Percentiles rank a stretch among this genome's conserved stretches.
Conservation (phyloP, 1,140 invertebrate genomes). For the Macrostomum lignano region DNA sequence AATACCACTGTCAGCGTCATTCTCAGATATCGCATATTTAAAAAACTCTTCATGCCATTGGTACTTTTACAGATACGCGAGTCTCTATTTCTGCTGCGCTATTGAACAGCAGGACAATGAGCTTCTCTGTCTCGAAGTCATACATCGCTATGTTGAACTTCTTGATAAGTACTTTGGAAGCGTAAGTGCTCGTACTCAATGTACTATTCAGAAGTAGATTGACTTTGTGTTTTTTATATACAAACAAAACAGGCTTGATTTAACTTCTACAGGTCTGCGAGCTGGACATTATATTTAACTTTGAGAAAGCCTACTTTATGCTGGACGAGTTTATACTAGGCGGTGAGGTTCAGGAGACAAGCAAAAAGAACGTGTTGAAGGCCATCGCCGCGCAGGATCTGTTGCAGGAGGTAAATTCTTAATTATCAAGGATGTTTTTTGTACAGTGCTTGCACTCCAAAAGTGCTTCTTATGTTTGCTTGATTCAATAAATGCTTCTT, state of each 20-base stretch:
- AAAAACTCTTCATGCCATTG: slow-evolving; percentile 9
- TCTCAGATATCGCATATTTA: neutral
- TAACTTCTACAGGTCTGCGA: slow-evolving; percentile 56
- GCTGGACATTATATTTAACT: slow-evolving; percentile 97
- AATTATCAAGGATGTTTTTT: no score
- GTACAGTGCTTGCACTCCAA: no score
- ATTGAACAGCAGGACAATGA: slow-evolving; percentile 95
- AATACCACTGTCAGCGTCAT: no score
- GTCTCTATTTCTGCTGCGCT: slow-evolving; percentile 93
- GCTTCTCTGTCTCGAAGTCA: slow-evolving; percentile 73
- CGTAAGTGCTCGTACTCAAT: slow-evolving; percentile 52
- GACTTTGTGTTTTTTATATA: no score
- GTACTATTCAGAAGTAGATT: no score
- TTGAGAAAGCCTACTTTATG: slow-evolving; percentile 98
- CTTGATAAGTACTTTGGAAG: slow-evolving; percentile 98
- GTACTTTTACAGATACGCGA: slow-evolving; percentile 73
- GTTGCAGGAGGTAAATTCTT: slow-evolving; percentile 4
- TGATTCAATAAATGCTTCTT: no score
- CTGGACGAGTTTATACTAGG: slow-evolving; percentile 81
- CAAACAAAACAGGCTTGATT: neutral
- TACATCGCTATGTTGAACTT: slow-evolving; percentile 89
- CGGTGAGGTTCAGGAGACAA: slow-evolving; percentile 43
- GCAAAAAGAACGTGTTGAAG: slow-evolving; percentile 1
- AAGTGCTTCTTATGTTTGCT: no score
- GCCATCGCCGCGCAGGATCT: slow-evolving; percentile 1